Conservation (phyloP, 1,140 invertebrate genomes). For the Drosophila insularis region DNA sequence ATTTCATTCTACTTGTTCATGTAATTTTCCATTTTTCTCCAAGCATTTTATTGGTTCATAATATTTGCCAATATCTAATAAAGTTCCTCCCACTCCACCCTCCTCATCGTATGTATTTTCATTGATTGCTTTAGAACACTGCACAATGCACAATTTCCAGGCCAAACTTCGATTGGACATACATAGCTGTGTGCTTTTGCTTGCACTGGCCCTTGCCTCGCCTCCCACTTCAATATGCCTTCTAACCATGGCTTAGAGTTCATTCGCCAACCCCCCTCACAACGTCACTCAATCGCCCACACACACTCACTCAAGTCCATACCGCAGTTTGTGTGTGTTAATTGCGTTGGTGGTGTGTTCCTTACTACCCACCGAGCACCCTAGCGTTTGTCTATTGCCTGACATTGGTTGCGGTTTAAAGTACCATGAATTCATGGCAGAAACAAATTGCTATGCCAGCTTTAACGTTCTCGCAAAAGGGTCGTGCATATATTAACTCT, state of each 20-base stretch:
- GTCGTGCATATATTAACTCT: not conserved
- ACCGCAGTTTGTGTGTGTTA: constrained; percentile 47
- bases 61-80: no score
- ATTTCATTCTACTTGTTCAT: not conserved
- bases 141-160: not conserved
- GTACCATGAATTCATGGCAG: constrained; percentile 40
- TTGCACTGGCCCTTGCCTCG: not conserved
- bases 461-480: constrained; percentile 25
- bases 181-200: not conserved
- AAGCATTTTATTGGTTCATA: no score
- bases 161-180: not conserved
- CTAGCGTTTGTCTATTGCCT: constrained; percentile 9
- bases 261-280: not conserved
- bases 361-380: constrained; percentile 4
- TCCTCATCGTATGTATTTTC: not conserved
- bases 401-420: constrained; percentile 46
- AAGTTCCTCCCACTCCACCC: no score
- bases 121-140: constrained; percentile 3
- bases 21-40: not conserved
- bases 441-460: constrained; percentile 26
- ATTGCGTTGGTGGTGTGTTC: constrained; percentile 60
- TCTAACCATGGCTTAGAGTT: not conserved
- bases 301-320: not conserved
- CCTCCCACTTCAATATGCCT: not conserved
- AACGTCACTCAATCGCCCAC: not conserved